Evolutionary conservation across 2,113 vertebrate genomes (phyloP), one percentile per base, ranked within the genome.

Genomic region (Cyanoderma ruficeps): DNA sequence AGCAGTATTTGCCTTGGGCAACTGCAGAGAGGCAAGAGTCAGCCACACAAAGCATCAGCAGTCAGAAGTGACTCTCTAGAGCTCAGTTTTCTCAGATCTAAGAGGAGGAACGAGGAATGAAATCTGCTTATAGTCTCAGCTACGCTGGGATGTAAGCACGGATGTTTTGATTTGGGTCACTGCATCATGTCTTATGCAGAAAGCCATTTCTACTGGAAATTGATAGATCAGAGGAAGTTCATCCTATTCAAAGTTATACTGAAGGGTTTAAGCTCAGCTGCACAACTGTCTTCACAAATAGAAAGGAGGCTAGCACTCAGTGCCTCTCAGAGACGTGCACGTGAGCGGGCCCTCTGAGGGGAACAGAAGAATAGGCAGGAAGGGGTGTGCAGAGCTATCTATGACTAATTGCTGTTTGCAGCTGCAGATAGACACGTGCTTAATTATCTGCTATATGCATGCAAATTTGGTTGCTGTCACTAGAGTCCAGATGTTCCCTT

Each of bases 341-440:
- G 23, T 72, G 74, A 80, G 74, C 78, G 72, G 68, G 47, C 30
- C 15, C 77, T 77, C 27, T 11, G 87, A 89, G 46, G 49, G 46
- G 53, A 86, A 11, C 31, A 64, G 61, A 47, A 95, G 70, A 84
- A 89, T 28, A 82, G 72, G 79, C 68, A 53, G 85, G 75, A 94
- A 95, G 96, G 88, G 92, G 63, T 83, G 90, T 86, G 83, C 74
- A 83, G 47, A 94, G 91, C 79, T 91, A 68, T 96, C 95, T 87
- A 33, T 83, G 87, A 95, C 87, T 96, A 97, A 98, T 94, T 93
- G 83, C 91, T 96, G 60, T 96, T 96, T 97, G 95, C 94, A 97
- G 81, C 94, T 97, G 95, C 44, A 71, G 71, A 76, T 24, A 94
- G 82, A 57, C 83, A 96, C n/a, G 44, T 96, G 93, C 86, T 94